Evolutionary conservation across 2,797 vertebrate species (phyloP), one percentile per base, ranked within the genome.

Genomic region (Arrhamphus sclerolepis): DNA sequence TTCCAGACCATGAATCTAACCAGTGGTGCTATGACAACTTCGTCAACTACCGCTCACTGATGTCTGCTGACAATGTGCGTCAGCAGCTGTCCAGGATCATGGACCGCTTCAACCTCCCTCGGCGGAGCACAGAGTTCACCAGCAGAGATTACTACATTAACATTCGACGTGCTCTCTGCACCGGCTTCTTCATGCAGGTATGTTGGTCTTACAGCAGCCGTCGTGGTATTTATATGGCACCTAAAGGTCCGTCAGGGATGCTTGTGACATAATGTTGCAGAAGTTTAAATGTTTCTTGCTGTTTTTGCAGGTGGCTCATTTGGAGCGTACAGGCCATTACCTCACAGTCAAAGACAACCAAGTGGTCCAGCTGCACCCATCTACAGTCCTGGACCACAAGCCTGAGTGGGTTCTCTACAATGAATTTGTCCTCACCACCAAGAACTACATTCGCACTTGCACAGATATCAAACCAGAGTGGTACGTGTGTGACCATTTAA

Each of bases 11-110:
- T 70, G 98, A 99, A 89, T 93, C 97, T 42, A 96, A 96, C 92
- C 97, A 99, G 92, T 99, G 98, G 98, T 98, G 97, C 93, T 99
- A 98, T 66, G 97, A 99, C 94, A 99, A 99, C 94, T 99, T 99
- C 90, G 96, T 99, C 89, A 99, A 99, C 95, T 99, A 98, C 93
- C 95, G 97, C 77, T 99, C 98, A 59, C 93, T 99, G 94, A 98
- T 99, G 97, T 99, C 98, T 70, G 97, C 97, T 67, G 98, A 99
- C 94, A 99, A 98, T 61, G 97, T 99, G 84, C 95, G 98, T 84
- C 97, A 98, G 72, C 97, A 99, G 92, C 94, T 99, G 84, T 98
- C 96, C 62, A 94, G 98, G 92, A 99, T 99, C 91, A 99, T 99
- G 98, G 98, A 99, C 92, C 95, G 97, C 75, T 99, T 99, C 93